Conservation (phyloP, 2,888 invertebrate species). For the Psylliodes chrysocephalus region DNA sequence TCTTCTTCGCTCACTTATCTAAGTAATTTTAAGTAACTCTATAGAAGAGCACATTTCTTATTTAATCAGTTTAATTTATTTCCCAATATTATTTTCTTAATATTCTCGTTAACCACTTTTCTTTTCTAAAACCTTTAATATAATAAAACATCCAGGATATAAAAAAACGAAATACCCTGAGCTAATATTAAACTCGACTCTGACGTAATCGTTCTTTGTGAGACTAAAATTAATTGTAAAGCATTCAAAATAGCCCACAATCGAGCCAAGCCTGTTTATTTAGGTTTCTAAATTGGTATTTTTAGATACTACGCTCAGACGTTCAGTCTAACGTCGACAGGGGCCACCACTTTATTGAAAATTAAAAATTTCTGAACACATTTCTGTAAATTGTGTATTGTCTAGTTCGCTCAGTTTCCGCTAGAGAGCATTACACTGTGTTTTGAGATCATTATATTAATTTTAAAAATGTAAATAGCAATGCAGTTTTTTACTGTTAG, state of each 20-base stretch:
- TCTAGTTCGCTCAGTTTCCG: conserved; percentile 5
- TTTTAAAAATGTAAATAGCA: no score
- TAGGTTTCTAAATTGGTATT: conserved; percentile 41
- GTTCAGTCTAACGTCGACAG: conserved; percentile 29
- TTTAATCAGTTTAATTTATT: no score
- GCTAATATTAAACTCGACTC: conserved; percentile 32
- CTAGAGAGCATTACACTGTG: conserved; percentile 30
- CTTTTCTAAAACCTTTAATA: no score
- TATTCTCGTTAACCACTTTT: no score
- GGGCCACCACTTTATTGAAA: conserved; percentile 40
- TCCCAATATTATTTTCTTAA: no score
- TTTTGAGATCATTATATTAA: no score
- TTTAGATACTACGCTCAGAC: conserved; percentile 41
- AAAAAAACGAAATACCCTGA: conserved; percentile 17
- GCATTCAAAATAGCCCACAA: conserved; percentile 45
- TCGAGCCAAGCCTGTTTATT: conserved; percentile 47
- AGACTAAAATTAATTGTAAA: conserved; percentile 50
- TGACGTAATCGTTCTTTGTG: conserved; percentile 48
- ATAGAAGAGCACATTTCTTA: no score
- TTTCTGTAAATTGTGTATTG: conserved; percentile 29
- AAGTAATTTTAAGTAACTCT: no score
- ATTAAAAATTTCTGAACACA: conserved; percentile 23
- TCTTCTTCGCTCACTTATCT: no score
- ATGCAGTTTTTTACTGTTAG: no score
- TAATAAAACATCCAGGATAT: no score